Evolutionary conservation across 1,140 invertebrate species (phyloP).

Genomic region (Neodiprion fabricii): DNA sequence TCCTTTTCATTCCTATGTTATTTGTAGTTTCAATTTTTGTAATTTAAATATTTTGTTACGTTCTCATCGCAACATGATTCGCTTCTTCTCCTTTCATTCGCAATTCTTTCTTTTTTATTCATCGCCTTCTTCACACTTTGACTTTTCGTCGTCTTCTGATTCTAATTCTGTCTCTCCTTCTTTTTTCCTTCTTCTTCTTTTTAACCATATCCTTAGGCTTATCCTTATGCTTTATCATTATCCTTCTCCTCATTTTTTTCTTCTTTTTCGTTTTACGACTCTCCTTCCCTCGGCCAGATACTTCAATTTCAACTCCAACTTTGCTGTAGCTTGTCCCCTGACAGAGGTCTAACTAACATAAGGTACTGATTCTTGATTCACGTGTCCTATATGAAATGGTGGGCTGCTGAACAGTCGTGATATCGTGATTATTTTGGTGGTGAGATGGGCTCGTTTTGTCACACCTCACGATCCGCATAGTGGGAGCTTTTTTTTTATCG

Average conservation of each 20-base stretch:
- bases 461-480: too few species aligned
- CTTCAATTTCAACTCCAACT: too few species aligned
- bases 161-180: slow-evolving; percentile 31
- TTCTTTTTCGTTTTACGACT: slow-evolving; percentile 5
- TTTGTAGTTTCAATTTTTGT: not conserved
- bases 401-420: too few species aligned
- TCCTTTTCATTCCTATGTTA: not conserved
- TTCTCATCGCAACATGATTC: slow-evolving; percentile 10
- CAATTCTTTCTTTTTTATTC: slow-evolving; percentile 2
- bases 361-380: too few species aligned
- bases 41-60: slow-evolving; percentile 1
- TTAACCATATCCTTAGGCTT: slow-evolving; percentile 17
- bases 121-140: not conserved
- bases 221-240: slow-evolving; percentile 28
- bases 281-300: not conserved
- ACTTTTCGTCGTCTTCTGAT: slow-evolving; percentile 21
- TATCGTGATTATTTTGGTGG: too few species aligned
- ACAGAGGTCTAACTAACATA: too few species aligned
- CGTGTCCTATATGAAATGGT: too few species aligned
- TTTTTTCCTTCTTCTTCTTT: slow-evolving; percentile 26
- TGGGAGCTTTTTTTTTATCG: too few species aligned
- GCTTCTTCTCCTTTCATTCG: slow-evolving; percentile 13
- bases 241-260: slow-evolving; percentile 19
- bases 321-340: too few species aligned
- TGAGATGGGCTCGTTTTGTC: too few species aligned